Percentiles rank a stretch among this genome's conserved stretches.
These are phyloP conservation scores for Glaucomys volans DNA, from an alignment of 2,113 vertebrate genomes.

Conservation along the genomic window DNA sequence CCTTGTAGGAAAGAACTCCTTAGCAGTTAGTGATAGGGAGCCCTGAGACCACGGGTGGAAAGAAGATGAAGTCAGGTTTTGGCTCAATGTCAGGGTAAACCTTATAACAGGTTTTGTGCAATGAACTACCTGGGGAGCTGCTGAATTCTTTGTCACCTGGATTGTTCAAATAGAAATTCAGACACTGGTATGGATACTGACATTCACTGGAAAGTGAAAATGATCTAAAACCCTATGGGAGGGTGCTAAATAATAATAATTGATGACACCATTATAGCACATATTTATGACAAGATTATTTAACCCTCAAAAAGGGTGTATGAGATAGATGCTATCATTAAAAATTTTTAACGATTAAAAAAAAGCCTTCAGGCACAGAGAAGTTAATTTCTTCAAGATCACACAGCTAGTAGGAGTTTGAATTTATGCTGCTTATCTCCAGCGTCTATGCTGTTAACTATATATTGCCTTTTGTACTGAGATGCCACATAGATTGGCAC, in stretches of 20 bases:
- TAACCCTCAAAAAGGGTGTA: not conserved
- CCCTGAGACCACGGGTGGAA: not conserved
- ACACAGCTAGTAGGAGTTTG: not conserved
- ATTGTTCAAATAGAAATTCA: not conserved
- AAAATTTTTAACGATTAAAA: not conserved
- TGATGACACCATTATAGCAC: not conserved
- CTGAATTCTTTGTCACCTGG: not conserved
- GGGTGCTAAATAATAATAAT: not conserved
- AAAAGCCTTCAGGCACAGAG: not conserved
- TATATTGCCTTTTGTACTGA: not conserved
- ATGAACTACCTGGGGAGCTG: not conserved
- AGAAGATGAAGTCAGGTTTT: not conserved
- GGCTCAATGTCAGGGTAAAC: not conserved
- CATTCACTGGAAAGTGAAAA: not conserved
- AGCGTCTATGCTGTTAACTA: not conserved
- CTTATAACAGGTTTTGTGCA: not conserved
- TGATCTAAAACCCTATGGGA: not conserved
- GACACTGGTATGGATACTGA: not conserved
- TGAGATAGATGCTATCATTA: not conserved
- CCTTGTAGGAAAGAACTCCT: not conserved
- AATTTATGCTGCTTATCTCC: not conserved
- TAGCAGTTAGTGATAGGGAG: not conserved
- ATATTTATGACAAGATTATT: not conserved
- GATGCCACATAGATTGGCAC: not conserved
- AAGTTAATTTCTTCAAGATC: constrained; percentile 25